Evolutionary conservation across 2,113 vertebrate genomes (phyloP), one percentile per base, ranked within the genome.

Genomic region (Melanostigma gelatinosum): DNA sequence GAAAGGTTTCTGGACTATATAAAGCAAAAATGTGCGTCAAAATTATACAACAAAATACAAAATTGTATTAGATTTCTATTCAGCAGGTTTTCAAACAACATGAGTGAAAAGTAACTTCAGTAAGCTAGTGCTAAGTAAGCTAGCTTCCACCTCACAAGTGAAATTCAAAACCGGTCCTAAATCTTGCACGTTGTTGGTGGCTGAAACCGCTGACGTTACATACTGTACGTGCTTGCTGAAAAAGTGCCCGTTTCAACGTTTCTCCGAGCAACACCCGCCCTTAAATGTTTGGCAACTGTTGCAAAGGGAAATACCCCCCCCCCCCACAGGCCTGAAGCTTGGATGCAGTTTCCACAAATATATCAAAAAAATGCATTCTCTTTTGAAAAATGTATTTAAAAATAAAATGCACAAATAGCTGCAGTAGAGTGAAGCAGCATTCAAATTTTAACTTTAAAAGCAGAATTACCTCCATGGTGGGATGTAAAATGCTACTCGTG

Each of bases 391-490:
- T 16, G 2, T 20, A n/a, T 16, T 57, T 13, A 20, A 1, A 7
- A 24, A 13, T 20, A 38, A 15, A 34, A 68, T 6, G 12, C 36
- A 55, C 13, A 36, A 24, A 61, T 40, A 55, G 20, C 24, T 54
- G n/a, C 42, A 50, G 64, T 1, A 60, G 15, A 1, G 4, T 62
- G 32, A 12, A 18, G 16, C 10, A 64, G 20, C 58, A 58, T 58
- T 6, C 24, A 24, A n/a, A 63, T 50, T 12, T 42, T 4, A 1
- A 60, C 18, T 80, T 72, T 48, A 73, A 58, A 74, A 67, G 42
- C 13, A 63, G 12, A 72, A 46, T 27, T 44, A 20, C 4, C 8
- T 29, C 6, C 15, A 16, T 20, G 34, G n/a, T 12, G 34, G 34
- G 16, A 62, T 55, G 29, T 34, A 18, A 64, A 78, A 54, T 66